Conservation (phyloP, 1,140 invertebrate genomes). For the Geopemphigus sp. region DNA sequence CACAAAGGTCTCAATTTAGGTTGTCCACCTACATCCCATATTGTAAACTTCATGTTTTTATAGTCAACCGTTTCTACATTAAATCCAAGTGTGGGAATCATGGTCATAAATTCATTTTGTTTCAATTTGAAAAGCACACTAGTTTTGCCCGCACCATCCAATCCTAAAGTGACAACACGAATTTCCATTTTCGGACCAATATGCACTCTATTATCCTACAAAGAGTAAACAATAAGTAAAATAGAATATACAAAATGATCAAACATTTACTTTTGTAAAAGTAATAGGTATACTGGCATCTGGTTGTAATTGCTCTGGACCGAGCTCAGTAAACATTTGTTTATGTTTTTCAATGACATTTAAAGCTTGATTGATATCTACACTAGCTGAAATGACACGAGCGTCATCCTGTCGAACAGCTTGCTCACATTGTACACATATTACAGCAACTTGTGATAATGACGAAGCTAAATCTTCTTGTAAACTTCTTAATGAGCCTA, state of each 20-base stretch:
- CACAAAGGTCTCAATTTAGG: slow-evolving; percentile 62
- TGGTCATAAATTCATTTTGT: slow-evolving; percentile 61
- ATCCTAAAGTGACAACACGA: slow-evolving; percentile 62
- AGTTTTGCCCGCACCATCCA: slow-evolving; percentile 64
- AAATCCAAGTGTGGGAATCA: slow-evolving; percentile 63
- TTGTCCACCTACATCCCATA: slow-evolving; percentile 66
- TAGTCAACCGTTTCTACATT: slow-evolving; percentile 66
- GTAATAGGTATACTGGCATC: slow-evolving; percentile 65
- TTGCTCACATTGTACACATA: slow-evolving; percentile 63
- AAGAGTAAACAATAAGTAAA: slow-evolving; percentile 17
- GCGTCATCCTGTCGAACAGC: slow-evolving; percentile 63
- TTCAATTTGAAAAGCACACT: slow-evolving; percentile 66
- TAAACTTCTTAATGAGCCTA: slow-evolving; percentile 62
- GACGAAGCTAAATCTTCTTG: slow-evolving; percentile 63
- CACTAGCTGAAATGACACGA: slow-evolving; percentile 59
- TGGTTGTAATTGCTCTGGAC: slow-evolving; percentile 61
- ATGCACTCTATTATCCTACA: slow-evolving; percentile 65
- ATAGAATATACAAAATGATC: not conserved
- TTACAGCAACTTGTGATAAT: slow-evolving; percentile 61
- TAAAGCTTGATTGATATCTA: slow-evolving; percentile 60
- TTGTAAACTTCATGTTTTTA: slow-evolving; percentile 62
- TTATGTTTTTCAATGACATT: slow-evolving; percentile 63
- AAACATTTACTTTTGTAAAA: slow-evolving; percentile 61
- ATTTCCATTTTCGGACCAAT: slow-evolving; percentile 68
- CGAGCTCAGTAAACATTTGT: slow-evolving; percentile 62